Conservation (phyloP, 1,140 invertebrate genomes). For the Heterodera carotae region DNA sequence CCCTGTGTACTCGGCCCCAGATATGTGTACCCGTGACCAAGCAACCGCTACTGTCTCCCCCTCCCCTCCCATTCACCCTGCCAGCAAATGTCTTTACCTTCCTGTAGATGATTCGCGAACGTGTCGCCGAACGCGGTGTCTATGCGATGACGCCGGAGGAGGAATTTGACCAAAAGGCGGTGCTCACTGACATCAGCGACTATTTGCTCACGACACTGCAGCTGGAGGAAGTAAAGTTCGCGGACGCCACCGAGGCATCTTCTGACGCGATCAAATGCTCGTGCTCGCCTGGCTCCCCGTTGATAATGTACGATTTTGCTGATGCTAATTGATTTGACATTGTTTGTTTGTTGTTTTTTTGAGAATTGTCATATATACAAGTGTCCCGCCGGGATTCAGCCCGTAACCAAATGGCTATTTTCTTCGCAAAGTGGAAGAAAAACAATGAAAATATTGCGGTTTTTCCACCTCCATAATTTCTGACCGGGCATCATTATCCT, state of each 20-base stretch:
- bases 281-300: constrained; percentile 85
- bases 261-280: constrained; percentile 73
- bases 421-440: no score
- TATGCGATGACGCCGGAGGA: constrained; percentile 79
- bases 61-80: no score
- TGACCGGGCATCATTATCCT: no score
- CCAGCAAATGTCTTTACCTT: constrained; percentile 26
- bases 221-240: constrained; percentile 78
- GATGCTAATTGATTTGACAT: neutral
- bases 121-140: constrained; percentile 73
- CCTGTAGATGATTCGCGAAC: constrained; percentile 67
- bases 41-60: no score
- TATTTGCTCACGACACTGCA: constrained; percentile 85
- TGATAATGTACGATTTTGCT: constrained; percentile 72
- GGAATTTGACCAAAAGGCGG: constrained; percentile 82
- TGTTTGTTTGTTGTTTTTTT: no score
- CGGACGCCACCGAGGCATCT: constrained; percentile 73
- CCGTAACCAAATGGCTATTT: no score
- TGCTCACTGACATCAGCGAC: constrained; percentile 76
- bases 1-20: no score
- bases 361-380: no score
- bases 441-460: no score
- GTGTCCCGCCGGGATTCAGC: no score
- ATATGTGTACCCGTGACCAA: no score
- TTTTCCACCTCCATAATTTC: no score